Base-by-base conservation (phyloP, 92 coral and sea anemone genomes). In the Metridium senile region DNA sequence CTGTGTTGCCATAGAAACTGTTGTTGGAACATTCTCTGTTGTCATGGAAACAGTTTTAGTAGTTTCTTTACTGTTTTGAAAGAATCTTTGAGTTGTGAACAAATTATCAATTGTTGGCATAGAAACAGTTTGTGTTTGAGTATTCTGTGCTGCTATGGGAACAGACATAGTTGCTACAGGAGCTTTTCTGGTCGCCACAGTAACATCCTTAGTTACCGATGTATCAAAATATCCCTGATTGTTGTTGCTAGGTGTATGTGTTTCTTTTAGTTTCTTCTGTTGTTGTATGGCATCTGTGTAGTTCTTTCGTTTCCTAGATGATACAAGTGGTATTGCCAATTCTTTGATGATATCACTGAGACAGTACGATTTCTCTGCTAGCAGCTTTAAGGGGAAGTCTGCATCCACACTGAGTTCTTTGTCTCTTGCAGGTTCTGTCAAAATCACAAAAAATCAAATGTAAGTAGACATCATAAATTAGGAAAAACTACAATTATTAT, bases 331-430 rank as follows among this genome's bases (percentile, higher is more conserved):
- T 22, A 51, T 3, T 0, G 76, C 47, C 16, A 71, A 32, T 58
- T 58, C 78, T 33, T 25, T 33, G 68, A 73, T 62, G 68, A 73
- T 73, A 25, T 73, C 78, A 73, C 78, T 58, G 11, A 73, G 65
- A 10, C 67, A 58, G 27, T 73, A 73, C 11, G 21, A 32, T 73
- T 73, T 58, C 78, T 21, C 25, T 73, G 78, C 19, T 13, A 39
- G 57, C 68, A 29, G 22, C n/a, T 27, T 33, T 0, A 45, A 11
- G 1, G 56, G n/a, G 9, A 20, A 22, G 22, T 30, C 19, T 27
- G 29, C 54, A 62, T 0, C 8, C 2, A n/a, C 29, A 57, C 13
- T 57, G 56, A 17, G 11, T 19, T 62, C 34, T 58, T 58, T 39
- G 0, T 33, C 22, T 21, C 8, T 11, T 4, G 45, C 22, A 6